Base-by-base conservation (phyloP, 2,888 invertebrate genomes). In the Apamea anceps region DNA sequence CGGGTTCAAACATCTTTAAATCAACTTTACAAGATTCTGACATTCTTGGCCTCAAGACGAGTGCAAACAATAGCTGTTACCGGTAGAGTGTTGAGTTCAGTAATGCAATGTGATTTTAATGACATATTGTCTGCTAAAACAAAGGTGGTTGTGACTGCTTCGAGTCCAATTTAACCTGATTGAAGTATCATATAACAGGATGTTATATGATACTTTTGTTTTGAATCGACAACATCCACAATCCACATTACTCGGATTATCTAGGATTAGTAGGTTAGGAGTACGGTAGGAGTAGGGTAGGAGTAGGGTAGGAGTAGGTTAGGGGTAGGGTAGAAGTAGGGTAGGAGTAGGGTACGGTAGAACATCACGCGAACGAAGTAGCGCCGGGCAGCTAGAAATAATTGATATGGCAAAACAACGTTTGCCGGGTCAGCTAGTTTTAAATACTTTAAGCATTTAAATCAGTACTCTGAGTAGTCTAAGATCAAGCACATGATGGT, bases 121-220 rank as follows among this genome's bases (percentile, higher is more conserved):
- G 82, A 42, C 57, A 60, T 60, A 81, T 72, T 85, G 85, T 82
- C 15, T 60, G n/a, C 0, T 12, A 15, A 37, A 51, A 84, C 84
- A 85, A 84, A 72, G 63, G 73, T n/a, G 0, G 8, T 15, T 42
- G 8, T 63, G 48, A 42, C 15, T 32, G 60, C 60, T 32, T 2
- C 15, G 13, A 25, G 25, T 28, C 32, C 10, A 28, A 62, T 62
- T 51, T n/a, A 15, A 71, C 28, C 60, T 62, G 57, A 72, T 66
- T 72, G 57, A 57, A 63, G 3, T 51, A 25, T 67, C 66, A n/a
- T n/a, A 4, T 62, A 68, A 60, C 51, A 18, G 32, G 42, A 37
- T n/a, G n/a, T n/a, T n/a, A n/a, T n/a, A n/a, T n/a, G n/a, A n/a
- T n/a, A n/a, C n/a, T n/a, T n/a, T n/a, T n/a, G n/a, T n/a, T n/a